Percentiles rank a stretch among this genome's conserved stretches.
Evolutionary conservation across 2,888 invertebrate species (phyloP).

Genomic region (Willowsia nigromaculata): DNA sequence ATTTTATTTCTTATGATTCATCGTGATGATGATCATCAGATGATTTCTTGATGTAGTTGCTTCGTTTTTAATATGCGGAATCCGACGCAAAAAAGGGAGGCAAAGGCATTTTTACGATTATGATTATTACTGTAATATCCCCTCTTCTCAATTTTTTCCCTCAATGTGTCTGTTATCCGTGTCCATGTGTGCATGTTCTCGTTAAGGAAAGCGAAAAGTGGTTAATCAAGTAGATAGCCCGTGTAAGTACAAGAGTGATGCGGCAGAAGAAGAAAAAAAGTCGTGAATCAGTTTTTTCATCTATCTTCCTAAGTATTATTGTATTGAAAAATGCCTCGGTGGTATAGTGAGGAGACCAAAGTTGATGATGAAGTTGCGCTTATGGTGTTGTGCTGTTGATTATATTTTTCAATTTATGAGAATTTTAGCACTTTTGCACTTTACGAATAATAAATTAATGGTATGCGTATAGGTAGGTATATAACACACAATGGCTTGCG

Average conservation of each 20-base stretch:
- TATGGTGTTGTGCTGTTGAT: conserved; percentile 55
- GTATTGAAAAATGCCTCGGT: not conserved
- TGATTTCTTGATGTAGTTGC: conserved; percentile 21
- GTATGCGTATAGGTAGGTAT: not conserved
- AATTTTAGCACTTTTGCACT: conserved; percentile 68
- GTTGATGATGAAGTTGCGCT: not conserved
- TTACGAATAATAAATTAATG: conserved; percentile 60
- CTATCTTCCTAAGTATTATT: not conserved
- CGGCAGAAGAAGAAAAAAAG: conserved; percentile 33
- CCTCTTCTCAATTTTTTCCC: conserved; percentile 3
- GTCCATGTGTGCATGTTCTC: conserved; percentile 7
- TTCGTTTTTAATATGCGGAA: conserved; percentile 29
- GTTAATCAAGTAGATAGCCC: conserved; percentile 48
- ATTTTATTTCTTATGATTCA: conserved; percentile 40
- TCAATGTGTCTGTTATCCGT: not conserved
- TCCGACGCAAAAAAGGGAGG: conserved; percentile 46
- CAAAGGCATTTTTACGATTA: conserved; percentile 51
- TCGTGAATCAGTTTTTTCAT: conserved; percentile 46
- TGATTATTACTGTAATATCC: conserved; percentile 31
- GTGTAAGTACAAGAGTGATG: not conserved
- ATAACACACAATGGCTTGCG: not conserved
- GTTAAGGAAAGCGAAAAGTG: conserved; percentile 61
- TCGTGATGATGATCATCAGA: conserved; percentile 11
- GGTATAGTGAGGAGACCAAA: not conserved
- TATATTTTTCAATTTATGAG: conserved; percentile 67